These are phyloP conservation scores for Enteromius anoplus DNA, from an alignment of 2,797 vertebrate species.

Conservation along the genomic window DNA sequence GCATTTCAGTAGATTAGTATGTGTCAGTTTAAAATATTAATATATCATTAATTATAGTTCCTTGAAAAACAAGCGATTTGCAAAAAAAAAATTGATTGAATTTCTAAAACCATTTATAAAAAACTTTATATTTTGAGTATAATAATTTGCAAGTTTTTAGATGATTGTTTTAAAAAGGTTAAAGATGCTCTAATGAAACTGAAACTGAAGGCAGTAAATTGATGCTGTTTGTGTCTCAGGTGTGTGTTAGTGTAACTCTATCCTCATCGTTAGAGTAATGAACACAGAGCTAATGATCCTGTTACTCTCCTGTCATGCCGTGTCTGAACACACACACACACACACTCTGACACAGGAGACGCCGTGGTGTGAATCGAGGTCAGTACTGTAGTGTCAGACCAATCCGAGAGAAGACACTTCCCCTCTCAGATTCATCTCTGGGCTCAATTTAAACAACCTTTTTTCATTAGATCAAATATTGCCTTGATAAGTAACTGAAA, in stretches of 20 bases:
- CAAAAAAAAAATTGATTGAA: background rate
- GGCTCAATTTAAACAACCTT: background rate
- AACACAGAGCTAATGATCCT: constrained; percentile 44
- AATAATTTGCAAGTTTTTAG: background rate
- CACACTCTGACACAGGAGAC: constrained; percentile 42
- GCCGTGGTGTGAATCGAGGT: constrained; percentile 37
- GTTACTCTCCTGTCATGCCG: constrained; percentile 52
- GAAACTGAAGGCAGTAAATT: background rate
- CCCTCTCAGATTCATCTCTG: background rate
- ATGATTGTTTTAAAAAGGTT: background rate
- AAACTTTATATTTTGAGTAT: no score
- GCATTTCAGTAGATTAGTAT: background rate
- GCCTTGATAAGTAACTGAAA: no score
- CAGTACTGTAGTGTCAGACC: constrained; percentile 21
- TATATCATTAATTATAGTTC: background rate
- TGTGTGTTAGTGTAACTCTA: constrained; percentile 44
- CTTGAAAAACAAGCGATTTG: background rate
- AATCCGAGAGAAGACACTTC: background rate
- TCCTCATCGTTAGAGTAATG: constrained; percentile 54
- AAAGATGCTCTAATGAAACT: background rate
- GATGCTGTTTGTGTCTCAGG: background rate
- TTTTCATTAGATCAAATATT: no score
- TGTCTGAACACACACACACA: constrained; percentile 31
- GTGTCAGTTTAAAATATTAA: background rate
- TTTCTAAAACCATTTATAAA: no score